Evolutionary conservation across 2,888 invertebrate species (phyloP).

Genomic region (Stenchaetothrips biformis): DNA sequence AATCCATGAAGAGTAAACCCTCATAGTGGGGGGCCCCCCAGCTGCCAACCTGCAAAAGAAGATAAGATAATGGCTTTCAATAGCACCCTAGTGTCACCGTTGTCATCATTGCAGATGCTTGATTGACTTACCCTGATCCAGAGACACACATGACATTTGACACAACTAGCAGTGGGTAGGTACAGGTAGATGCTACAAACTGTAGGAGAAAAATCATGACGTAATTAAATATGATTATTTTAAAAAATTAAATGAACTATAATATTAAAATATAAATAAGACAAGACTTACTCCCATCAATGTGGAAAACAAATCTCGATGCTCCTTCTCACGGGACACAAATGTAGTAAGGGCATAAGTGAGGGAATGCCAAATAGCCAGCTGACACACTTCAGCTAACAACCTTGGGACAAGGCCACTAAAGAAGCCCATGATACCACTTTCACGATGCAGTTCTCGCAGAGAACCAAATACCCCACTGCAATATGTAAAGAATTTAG

Average conservation of each 20-base stretch:
- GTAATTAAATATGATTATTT: neutral
- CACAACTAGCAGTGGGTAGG: slow-evolving; percentile 91
- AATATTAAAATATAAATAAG: slow-evolving; percentile 12
- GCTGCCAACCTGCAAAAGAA: neutral
- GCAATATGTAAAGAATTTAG: slow-evolving; percentile 38
- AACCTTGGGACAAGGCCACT: slow-evolving; percentile 83
- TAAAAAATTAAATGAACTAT: neutral
- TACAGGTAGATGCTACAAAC: slow-evolving; percentile 75
- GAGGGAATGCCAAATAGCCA: slow-evolving; percentile 70
- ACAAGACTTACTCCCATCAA: slow-evolving; percentile 30
- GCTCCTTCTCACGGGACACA: slow-evolving; percentile 66
- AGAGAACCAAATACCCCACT: slow-evolving; percentile 72
- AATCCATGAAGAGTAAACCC: neutral
- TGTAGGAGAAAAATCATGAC: slow-evolving; percentile 43
- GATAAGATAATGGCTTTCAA: too few species aligned
- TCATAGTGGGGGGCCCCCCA: neutral
- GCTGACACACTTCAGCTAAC: slow-evolving; percentile 73
- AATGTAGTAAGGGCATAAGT: slow-evolving; percentile 77
- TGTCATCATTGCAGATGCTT: too few species aligned
- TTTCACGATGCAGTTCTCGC: slow-evolving; percentile 74
- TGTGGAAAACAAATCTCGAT: slow-evolving; percentile 43
- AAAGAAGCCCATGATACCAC: slow-evolving; percentile 82
- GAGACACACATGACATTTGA: slow-evolving; percentile 86
- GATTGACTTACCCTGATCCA: slow-evolving; percentile 58
- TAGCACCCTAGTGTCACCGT: too few species aligned